phyloP scores from a whole-genome alignment of 2,113 vertebrate genomes.

The Bubalus kerabau region DNA sequence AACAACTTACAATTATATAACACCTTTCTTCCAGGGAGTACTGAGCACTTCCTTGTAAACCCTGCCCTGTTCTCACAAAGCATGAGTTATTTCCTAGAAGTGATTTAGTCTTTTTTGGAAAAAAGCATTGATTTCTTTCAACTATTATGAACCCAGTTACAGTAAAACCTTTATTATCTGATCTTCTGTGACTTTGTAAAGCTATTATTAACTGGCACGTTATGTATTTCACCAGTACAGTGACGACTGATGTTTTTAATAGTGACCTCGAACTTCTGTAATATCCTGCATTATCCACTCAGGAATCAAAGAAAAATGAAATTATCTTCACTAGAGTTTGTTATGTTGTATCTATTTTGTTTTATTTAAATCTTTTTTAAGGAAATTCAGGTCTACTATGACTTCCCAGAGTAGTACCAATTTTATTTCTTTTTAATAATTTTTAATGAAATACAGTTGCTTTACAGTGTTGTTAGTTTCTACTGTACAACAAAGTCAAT shows the following conservation, averaged over 20 bases:
- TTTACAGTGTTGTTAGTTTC: not conserved
- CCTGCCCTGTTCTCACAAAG: not conserved
- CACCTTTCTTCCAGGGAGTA: conserved; percentile 15
- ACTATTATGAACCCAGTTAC: conserved; percentile 56
- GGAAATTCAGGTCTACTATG: not conserved
- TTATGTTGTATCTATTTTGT: conserved; percentile 14
- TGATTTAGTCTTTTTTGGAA: conserved; percentile 61
- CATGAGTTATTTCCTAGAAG: conserved; percentile 57
- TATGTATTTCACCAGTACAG: conserved; percentile 13
- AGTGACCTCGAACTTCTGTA: not conserved
- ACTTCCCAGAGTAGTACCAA: not conserved
- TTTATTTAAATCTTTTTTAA: not conserved
- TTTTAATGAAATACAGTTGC: not conserved
- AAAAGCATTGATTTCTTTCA: conserved; percentile 63
- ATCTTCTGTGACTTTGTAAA: conserved; percentile 61
- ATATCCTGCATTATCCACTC: not conserved
- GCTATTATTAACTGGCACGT: conserved; percentile 47
- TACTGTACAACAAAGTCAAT: not conserved
- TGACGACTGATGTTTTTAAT: conserved; percentile 48
- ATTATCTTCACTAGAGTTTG: not conserved
- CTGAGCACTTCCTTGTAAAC: conserved; percentile 34
- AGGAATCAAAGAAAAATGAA: conserved; percentile 33
- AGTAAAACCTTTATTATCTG: conserved; percentile 68
- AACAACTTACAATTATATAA: not conserved
- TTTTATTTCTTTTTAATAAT: not conserved